Conservation (phyloP, 2,888 invertebrate genomes). For the Syritta pipiens region DNA sequence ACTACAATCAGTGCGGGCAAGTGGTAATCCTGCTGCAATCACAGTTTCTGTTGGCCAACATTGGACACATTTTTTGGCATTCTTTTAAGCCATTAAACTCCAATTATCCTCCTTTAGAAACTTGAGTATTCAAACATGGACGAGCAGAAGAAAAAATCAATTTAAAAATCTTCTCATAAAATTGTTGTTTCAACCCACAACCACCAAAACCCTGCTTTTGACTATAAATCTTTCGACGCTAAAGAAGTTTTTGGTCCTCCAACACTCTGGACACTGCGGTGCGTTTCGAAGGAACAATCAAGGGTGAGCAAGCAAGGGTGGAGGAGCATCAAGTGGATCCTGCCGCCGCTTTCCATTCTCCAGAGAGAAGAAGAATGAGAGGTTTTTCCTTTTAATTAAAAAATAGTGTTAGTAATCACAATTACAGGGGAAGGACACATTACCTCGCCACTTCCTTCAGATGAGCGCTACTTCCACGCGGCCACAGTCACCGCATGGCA, state of each 20-base stretch:
- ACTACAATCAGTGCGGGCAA: no score
- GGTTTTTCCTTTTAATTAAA: constrained; percentile 57
- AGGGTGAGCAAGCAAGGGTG: neutral
- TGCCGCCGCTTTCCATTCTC: constrained; percentile 33
- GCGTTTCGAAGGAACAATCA: constrained; percentile 9
- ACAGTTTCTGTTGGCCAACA: no score
- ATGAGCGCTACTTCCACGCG: neutral
- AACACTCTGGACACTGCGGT: constrained; percentile 48
- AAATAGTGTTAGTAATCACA: constrained; percentile 64
- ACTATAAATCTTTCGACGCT: constrained; percentile 51
- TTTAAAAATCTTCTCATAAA: constrained; percentile 52
- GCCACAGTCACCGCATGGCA: neutral
- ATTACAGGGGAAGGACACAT: constrained; percentile 66
- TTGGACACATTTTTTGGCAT: no score
- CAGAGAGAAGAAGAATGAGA: neutral
- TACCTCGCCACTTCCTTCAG: constrained; percentile 48
- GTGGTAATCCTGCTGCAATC: no score
- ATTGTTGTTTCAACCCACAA: constrained; percentile 57
- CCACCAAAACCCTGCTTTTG: neutral
- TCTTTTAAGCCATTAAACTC: no score
- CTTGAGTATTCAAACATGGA: no score
- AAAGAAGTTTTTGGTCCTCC: constrained; percentile 9
- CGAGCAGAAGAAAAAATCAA: no score
- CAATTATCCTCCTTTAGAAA: no score
- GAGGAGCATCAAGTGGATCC: constrained; percentile 65